Evolutionary conservation across 2,113 vertebrate genomes (phyloP), one percentile per base, ranked within the genome.

Genomic region (Rhea americana): DNA sequence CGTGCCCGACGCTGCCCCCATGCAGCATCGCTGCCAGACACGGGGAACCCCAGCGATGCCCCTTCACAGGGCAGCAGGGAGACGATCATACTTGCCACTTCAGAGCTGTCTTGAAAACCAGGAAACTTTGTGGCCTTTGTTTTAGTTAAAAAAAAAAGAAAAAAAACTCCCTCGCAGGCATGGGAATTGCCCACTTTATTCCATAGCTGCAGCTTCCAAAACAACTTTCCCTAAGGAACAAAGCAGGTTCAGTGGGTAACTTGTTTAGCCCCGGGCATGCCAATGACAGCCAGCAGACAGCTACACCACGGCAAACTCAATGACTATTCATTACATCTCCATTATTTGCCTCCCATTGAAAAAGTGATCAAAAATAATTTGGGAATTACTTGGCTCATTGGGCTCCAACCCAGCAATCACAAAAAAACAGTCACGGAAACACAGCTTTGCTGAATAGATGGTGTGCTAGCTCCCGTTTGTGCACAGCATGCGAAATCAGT

Each of bases 241-340:
- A 5, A 11, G 39, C 28, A 28, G 66, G 37, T 14, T 59, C 48
- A 45, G 51, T 1, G 2, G 35, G 28, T 32, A 4, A 2, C 30
- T 19, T 0, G 0, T 6, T 50, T 13, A 8, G 20, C 25, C 47
- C 24, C 0, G 0, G 61, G 66, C 71, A 22, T 47, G 30, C 13
- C 24, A 4, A 25, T 10, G 25, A 24, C 22, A 71, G 70, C 28
- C 63, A 30, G 84, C 66, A 51, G 70, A 4, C 26, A 22, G 65
- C 53, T 6, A 4, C 30, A 3, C 32, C 8, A 1, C 48, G 16
- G 47, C 28, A 13, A 22, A 8, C 45, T n/a, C 70, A 0, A 0
- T 5, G 26, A 41, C 0, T 1, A 15, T 30, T 73, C 79, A 5
- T 28, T 26, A 37, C 59, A 43, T 37, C 75, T 51, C 71, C 13